A percentile compares a stretch with the other conserved stretches of the same genome.
phyloP scores from a whole-genome alignment of 2,888 invertebrate species.

The Pseudeuparius sepicola region DNA sequence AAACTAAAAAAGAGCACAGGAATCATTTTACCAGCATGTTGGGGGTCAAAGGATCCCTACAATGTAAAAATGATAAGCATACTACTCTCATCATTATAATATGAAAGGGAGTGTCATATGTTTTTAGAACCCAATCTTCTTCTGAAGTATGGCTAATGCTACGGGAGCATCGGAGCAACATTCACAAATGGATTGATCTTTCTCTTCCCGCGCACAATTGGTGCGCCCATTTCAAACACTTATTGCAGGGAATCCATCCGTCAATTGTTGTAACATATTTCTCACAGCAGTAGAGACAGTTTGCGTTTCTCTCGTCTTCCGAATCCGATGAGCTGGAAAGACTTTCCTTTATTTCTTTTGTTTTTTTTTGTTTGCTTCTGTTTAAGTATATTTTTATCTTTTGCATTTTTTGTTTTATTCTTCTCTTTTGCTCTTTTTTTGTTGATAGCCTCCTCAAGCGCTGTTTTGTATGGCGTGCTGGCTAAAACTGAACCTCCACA shows the following conservation, averaged over 20 bases:
- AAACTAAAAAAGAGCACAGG: background rate
- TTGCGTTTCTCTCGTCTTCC: conserved; percentile 2
- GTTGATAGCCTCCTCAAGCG: conserved; percentile 1
- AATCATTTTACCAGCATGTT: conserved; percentile 2
- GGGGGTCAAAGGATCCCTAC: conserved; percentile 1
- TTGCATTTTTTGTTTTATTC: conserved; percentile 1
- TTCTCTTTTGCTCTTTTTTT: conserved; percentile 2
- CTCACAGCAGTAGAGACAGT: conserved; percentile 2
- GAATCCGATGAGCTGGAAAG: conserved; percentile 2
- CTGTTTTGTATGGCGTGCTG: conserved; percentile 1
- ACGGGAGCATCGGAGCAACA: conserved; percentile 2
- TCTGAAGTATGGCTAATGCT: conserved; percentile 1
- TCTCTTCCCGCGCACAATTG: conserved; percentile 1
- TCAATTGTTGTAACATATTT: conserved; percentile 1
- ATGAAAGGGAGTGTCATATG: background rate
- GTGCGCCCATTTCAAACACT: conserved; percentile 1
- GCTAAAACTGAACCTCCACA: conserved; percentile 2
- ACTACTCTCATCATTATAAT: conserved; percentile 1
- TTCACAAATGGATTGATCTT: conserved; percentile 3
- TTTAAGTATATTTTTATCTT: conserved; percentile 1
- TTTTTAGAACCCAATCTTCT: background rate
- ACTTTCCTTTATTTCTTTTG: conserved; percentile 1
- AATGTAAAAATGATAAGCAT: background rate
- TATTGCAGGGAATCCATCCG: background rate
- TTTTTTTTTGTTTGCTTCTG: conserved; percentile 2